Evolutionary conservation across 2,113 vertebrate genomes (phyloP).

Genomic region (Cynoglossus semilaevis): DNA sequence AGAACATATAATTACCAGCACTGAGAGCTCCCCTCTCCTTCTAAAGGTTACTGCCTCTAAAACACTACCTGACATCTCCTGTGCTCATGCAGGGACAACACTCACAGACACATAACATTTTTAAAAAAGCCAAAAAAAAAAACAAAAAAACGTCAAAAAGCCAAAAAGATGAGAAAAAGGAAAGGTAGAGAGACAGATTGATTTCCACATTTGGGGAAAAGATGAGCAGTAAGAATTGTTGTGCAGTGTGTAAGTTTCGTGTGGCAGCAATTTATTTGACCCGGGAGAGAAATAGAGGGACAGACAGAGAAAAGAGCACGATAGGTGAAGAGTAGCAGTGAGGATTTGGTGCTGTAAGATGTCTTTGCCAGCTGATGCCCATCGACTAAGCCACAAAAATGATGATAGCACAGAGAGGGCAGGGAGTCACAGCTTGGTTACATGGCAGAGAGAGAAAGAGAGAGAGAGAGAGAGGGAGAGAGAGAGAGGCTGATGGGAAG

Average conservation of each 20-base stretch:
- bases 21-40: not conserved
- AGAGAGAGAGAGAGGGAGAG: slow-evolving; percentile 3
- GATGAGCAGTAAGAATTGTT: slow-evolving; percentile 41
- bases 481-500: too few species aligned
- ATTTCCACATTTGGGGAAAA: slow-evolving; percentile 24
- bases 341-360: slow-evolving; percentile 51
- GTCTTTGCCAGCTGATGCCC: slow-evolving; percentile 57
- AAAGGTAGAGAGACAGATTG: slow-evolving; percentile 13
- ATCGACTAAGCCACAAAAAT: slow-evolving; percentile 50
- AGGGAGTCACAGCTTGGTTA: slow-evolving; percentile 47
- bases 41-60: slow-evolving; percentile 19
- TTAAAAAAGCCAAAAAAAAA: slow-evolving; percentile 64
- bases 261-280: slow-evolving; percentile 37
- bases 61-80: slow-evolving; percentile 29
- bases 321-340: slow-evolving; percentile 59
- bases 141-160: slow-evolving; percentile 61
- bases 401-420: slow-evolving; percentile 58
- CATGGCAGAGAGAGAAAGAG: slow-evolving; percentile 15
- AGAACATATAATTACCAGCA: slow-evolving; percentile 10
- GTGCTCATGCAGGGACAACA: slow-evolving; percentile 39
- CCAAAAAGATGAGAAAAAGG: slow-evolving; percentile 31
- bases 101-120: slow-evolving; percentile 62
- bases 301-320: slow-evolving; percentile 26
- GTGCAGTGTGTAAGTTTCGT: slow-evolving; percentile 22
- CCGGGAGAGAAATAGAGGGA: slow-evolving; percentile 20